phyloP scores from a whole-genome alignment of 2,113 vertebrate species.

The Psittacula cyanocephala region DNA sequence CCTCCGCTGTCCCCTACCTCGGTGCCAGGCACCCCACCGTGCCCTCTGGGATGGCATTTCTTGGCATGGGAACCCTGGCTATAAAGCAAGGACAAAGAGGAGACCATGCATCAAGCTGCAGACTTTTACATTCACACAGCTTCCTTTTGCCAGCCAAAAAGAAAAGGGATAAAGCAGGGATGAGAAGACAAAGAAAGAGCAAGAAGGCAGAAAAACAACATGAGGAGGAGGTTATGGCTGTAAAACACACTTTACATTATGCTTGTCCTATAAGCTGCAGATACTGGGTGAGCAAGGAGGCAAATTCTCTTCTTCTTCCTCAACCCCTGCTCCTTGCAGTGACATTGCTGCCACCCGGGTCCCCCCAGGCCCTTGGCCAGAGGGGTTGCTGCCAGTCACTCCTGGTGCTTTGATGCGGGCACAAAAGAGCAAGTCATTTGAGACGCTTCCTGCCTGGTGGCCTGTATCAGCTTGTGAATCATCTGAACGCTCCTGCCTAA shows the following conservation, averaged over 20 bases:
- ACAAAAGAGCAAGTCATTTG: constrained; percentile 34
- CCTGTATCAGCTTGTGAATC: constrained; percentile 19
- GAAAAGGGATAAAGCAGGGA: not conserved
- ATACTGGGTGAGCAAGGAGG: not conserved
- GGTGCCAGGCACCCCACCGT: not conserved
- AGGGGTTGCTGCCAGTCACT: not conserved
- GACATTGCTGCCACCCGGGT: not conserved
- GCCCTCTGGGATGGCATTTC: not conserved
- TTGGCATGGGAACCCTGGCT: not conserved
- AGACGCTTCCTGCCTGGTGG: constrained; percentile 46
- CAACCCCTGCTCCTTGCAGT: not conserved
- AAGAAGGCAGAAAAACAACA: not conserved
- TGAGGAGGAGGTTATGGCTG: not conserved
- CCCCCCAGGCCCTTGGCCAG: not conserved
- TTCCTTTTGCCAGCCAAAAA: not conserved
- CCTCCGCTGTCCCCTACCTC: not conserved
- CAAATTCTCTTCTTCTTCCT: not conserved
- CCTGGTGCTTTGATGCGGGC: not conserved
- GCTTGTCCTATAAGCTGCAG: not conserved
- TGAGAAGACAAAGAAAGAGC: not conserved
- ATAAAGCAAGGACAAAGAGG: not conserved
- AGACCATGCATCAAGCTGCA: not conserved
- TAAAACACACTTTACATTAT: not conserved
- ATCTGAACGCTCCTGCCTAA: constrained; percentile 10
- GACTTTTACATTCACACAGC: not conserved